Percentiles rank a stretch among this genome's conserved stretches.
These are phyloP conservation scores for Daktulosphaira vitifoliae DNA, from an alignment of 1,140 invertebrate species.

Conservation along the genomic window DNA sequence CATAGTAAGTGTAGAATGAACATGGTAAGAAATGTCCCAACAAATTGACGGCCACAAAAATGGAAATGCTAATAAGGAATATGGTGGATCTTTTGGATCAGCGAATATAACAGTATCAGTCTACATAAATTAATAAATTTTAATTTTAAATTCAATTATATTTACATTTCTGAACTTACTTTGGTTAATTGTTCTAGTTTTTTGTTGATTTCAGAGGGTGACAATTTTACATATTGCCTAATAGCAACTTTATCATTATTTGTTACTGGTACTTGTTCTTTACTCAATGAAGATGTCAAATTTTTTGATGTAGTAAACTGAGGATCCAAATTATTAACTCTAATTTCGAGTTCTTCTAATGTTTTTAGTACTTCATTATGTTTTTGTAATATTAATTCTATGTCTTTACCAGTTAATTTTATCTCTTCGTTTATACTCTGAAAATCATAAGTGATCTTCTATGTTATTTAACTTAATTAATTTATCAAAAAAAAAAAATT, in stretches of 20 bases:
- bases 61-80: constrained; percentile 55
- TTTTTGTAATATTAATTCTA: constrained; percentile 31
- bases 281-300: neutral
- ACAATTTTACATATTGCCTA: neutral
- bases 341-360: constrained; percentile 35
- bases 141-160: neutral
- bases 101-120: constrained; percentile 54
- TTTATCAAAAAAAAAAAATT: too few species aligned
- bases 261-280: too few species aligned
- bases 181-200: neutral
- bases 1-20: constrained; percentile 54
- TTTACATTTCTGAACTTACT: too few species aligned
- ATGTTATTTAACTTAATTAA: too few species aligned
- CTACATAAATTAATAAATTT: neutral
- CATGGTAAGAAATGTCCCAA: constrained; percentile 48
- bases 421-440: neutral
- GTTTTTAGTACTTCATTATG: constrained; percentile 37
- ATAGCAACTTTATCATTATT: neutral
- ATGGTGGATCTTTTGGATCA: constrained; percentile 56
- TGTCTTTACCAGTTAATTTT: constrained; percentile 33
- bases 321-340: constrained; percentile 34
- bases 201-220: neutral
- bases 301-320: constrained; percentile 18
- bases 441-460: too few species aligned
- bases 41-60: constrained; percentile 46